A percentile compares a stretch with the other conserved stretches of the same genome.
Evolutionary conservation across 2,797 vertebrate genomes (phyloP).

Genomic region (Gila robusta): DNA sequence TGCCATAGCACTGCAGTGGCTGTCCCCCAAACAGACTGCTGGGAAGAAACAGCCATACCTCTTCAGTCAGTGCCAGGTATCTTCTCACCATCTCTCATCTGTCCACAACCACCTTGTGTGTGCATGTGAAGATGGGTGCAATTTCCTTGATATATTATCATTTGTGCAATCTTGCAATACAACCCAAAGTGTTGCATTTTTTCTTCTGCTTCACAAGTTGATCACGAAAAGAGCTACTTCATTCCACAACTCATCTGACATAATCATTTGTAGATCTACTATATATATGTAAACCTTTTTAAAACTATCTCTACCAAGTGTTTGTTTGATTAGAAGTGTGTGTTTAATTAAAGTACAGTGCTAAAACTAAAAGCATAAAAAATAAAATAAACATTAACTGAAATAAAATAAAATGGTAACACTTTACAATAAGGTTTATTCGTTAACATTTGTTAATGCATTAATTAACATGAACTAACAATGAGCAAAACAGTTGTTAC

Average conservation of each 20-base stretch:
- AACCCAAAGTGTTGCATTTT: neutral
- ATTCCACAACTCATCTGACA: neutral
- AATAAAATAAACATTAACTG: too few species aligned
- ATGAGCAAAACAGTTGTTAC: too few species aligned
- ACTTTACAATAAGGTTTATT: too few species aligned
- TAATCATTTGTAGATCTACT: neutral
- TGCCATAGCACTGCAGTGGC: slow-evolving; percentile 94
- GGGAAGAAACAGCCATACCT: slow-evolving; percentile 93
- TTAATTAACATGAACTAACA: too few species aligned
- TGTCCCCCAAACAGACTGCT: slow-evolving; percentile 91
- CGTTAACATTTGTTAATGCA: too few species aligned
- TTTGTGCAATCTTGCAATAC: neutral
- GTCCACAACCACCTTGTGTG: fast-evolving
- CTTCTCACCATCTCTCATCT: neutral
- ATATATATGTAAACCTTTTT: too few species aligned
- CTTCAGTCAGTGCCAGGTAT: slow-evolving; percentile 98
- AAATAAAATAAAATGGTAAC: too few species aligned
- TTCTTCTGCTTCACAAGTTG: neutral
- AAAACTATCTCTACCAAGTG: neutral
- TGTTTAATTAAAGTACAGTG: too few species aligned
- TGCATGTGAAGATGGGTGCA: neutral
- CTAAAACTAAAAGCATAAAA: neutral
- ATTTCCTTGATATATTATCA: neutral
- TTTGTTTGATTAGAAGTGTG: neutral
- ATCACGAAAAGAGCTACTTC: neutral